Evolutionary conservation across 2,113 vertebrate genomes (phyloP), one percentile per base, ranked within the genome.

Genomic region (Amphiprion percula): DNA sequence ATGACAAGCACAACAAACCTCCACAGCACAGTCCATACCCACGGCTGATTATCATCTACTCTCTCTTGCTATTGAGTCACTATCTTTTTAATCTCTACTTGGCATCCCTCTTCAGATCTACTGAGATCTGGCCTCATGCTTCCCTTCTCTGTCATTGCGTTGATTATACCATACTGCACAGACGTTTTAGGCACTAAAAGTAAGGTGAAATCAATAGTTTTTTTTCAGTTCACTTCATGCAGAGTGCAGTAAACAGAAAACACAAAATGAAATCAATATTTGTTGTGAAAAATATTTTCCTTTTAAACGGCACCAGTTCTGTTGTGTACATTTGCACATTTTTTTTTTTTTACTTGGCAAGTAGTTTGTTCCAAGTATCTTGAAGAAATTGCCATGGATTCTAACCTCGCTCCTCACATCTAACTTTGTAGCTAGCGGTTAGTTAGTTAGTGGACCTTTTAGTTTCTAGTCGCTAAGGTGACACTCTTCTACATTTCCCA

Each of bases 31-130:
- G 21, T 47, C 17, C 28, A 28, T 23, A 65, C 23, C 26, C 2
- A 2, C 39, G 39, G 21, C 61, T 41, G 74, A 77, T 58, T n/a
- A 30, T n/a, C 39, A 49, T 44, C 52, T 49, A 16, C 17, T 50
- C 23, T 30, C 17, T 65, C n/a, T 24, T 7, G 33, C 33, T 28
- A 24, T 28, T 70, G n/a, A 41, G 33, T 26, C 8, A 23, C 11
- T 65, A 26, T n/a, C 24, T 52, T 56, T 70, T 64, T 30, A 14
- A 24, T 69, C 41, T 59, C 10, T 58, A 5, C 53, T 47, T 26
- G 5, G 4, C 49, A 33, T 39, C 72, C 68, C 33, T 62, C 21
- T 60, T 10, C 61, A 61, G 59, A 56, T 62, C 55, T 61, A 1
- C 30, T 4, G 30, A 10, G 14, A 62, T 73, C 10, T 65, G 30